Conservation (phyloP, 2,888 invertebrate genomes). For the Chrysodeixis includens region DNA sequence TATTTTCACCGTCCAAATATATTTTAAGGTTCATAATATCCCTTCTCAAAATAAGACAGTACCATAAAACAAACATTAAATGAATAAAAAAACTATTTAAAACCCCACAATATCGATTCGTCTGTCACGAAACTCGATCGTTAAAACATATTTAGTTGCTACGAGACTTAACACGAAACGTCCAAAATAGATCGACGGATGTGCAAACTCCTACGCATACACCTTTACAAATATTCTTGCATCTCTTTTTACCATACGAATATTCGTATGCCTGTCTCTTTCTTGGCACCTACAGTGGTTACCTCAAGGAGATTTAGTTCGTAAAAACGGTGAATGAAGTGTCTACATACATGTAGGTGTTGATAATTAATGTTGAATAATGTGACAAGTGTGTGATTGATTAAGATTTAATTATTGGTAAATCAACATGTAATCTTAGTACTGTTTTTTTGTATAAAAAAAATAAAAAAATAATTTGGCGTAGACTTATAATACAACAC, state of each 20-base stretch:
- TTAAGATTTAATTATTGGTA: neutral
- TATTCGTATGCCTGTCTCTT: constrained; percentile 47
- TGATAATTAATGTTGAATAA: constrained; percentile 24
- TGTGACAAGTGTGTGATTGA: constrained; percentile 26
- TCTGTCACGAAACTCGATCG: constrained; percentile 38
- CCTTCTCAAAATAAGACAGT: neutral
- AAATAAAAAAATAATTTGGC: too few species aligned
- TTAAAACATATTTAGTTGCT: constrained; percentile 58
- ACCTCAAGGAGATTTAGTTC: constrained; percentile 72
- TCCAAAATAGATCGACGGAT: constrained; percentile 73
- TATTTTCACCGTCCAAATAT: neutral
- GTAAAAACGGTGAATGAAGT: constrained; percentile 71
- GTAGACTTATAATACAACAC: too few species aligned
- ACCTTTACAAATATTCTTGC: constrained; percentile 58
- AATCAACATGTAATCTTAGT: neutral
- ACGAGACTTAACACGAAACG: constrained; percentile 62
- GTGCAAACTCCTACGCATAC: constrained; percentile 62
- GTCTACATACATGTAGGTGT: constrained; percentile 38
- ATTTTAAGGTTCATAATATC: neutral
- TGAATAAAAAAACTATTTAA: constrained; percentile 38
- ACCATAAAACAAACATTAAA: constrained; percentile 28
- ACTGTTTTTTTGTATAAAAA: too few species aligned
- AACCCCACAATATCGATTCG: constrained; percentile 34
- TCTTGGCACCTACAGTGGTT: constrained; percentile 64
- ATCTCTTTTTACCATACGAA: constrained; percentile 46